Percentiles rank a stretch among this genome's conserved stretches.
These are phyloP conservation scores for Bovichtus variegatus DNA, from an alignment of 2,797 vertebrate genomes.

Conservation along the genomic window DNA sequence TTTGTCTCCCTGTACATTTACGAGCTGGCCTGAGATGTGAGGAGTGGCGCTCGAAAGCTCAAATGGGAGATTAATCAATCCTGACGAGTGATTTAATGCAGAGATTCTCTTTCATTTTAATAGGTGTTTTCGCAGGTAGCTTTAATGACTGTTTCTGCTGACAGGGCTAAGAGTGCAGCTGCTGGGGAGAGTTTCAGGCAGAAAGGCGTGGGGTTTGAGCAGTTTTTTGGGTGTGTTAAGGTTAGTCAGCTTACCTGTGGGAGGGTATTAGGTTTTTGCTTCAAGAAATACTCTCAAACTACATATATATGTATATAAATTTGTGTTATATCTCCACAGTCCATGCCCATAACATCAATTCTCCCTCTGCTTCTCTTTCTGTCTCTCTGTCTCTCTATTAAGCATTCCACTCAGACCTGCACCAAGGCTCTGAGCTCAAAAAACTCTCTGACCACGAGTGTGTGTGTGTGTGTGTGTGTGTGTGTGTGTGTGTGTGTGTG, in stretches of 20 bases:
- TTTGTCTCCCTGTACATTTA: slow-evolving; percentile 65
- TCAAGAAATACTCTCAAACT: slow-evolving; percentile 1
- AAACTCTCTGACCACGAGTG: slow-evolving; percentile 74
- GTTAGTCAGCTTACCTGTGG: slow-evolving; percentile 55
- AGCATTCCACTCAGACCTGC: slow-evolving; percentile 83
- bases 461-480: slow-evolving; percentile 27
- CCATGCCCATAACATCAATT: slow-evolving; percentile 23
- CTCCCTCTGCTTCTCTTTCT: slow-evolving; percentile 52
- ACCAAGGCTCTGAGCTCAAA: slow-evolving; percentile 76
- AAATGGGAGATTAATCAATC: slow-evolving; percentile 58
- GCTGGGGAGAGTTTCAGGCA: slow-evolving; percentile 55
- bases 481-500: slow-evolving; percentile 24
- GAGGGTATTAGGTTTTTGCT: not conserved
- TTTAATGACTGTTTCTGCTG: slow-evolving; percentile 57
- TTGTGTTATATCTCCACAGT: slow-evolving; percentile 18
- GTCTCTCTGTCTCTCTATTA: slow-evolving; percentile 75
- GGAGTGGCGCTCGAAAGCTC: slow-evolving; percentile 45
- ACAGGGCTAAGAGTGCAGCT: slow-evolving; percentile 56
- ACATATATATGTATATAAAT: slow-evolving; percentile 1
- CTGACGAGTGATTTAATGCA: slow-evolving; percentile 52
- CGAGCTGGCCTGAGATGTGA: slow-evolving; percentile 57
- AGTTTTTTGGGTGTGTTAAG: slow-evolving; percentile 56
- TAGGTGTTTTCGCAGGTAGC: slow-evolving; percentile 65
- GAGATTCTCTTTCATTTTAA: slow-evolving; percentile 52
- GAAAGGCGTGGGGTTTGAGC: slow-evolving; percentile 47